Percentiles rank a stretch among this genome's conserved stretches.
Evolutionary conservation across 2,797 vertebrate species (phyloP).

Genomic region (Tapirus indicus): DNA sequence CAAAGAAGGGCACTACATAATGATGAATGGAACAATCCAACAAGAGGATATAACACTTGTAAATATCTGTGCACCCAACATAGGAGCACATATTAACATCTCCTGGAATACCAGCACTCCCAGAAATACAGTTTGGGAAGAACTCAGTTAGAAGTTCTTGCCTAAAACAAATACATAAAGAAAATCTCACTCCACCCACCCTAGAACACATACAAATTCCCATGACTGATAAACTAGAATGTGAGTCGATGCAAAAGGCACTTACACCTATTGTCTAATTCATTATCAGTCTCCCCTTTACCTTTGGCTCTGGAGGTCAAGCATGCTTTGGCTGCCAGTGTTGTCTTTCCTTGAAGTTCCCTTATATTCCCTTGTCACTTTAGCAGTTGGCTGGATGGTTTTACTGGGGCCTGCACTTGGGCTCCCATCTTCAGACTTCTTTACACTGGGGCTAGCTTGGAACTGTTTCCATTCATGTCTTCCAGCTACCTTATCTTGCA

Average conservation of each 20-base stretch:
- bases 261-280: not conserved
- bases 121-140: not conserved
- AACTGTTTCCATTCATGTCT: not conserved
- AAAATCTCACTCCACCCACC: not conserved
- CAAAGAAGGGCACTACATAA: too few species aligned
- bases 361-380: not conserved
- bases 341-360: not conserved
- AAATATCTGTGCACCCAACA: too few species aligned
- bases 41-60: too few species aligned
- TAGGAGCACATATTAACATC: not conserved
- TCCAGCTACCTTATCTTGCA: not conserved
- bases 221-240: not conserved
- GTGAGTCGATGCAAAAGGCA: not conserved
- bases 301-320: not conserved
- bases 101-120: not conserved
- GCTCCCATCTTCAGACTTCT: not conserved
- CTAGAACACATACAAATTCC: not conserved
- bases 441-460: not conserved
- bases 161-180: not conserved
- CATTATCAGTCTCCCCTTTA: not conserved
- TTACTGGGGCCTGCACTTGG: not conserved
- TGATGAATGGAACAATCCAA: too few species aligned
- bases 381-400: not conserved
- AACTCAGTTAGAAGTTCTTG: constrained; percentile 3
- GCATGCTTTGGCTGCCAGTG: not conserved